phyloP scores from a whole-genome alignment of 2,888 invertebrate genomes.

The Druceiella hillmani region DNA sequence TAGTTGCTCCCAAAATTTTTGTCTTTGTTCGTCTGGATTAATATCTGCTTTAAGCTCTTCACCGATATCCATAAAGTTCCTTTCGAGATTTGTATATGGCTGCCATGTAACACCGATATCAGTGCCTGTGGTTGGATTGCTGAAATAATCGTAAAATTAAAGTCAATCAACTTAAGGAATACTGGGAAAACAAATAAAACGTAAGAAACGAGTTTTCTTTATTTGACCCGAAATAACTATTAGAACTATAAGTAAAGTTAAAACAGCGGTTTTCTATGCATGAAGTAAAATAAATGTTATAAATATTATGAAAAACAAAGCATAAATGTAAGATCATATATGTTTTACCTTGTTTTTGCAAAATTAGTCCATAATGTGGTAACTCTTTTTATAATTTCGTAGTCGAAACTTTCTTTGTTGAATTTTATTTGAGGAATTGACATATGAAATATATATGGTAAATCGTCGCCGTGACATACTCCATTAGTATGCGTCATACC shows the following conservation, averaged over 20 bases:
- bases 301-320: too few relatives aligned
- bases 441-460: constrained; percentile 38
- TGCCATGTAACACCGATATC: constrained; percentile 31
- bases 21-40: constrained; percentile 31
- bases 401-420: constrained; percentile 31
- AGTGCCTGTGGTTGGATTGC: constrained; percentile 34
- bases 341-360: constrained; percentile 37
- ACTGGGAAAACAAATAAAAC: not conserved
- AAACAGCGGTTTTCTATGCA: too few relatives aligned
- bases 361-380: constrained; percentile 40
- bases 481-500: constrained; percentile 36
- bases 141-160: constrained; percentile 28
- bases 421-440: constrained; percentile 37
- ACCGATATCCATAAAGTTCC: constrained; percentile 35
- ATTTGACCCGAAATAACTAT: too few relatives aligned
- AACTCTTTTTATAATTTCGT: constrained; percentile 30
- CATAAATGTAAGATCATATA: too few relatives aligned
- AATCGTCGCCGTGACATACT: constrained; percentile 43
- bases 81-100: constrained; percentile 33
- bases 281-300: too few relatives aligned
- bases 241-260: too few relatives aligned
- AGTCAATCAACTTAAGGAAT: not conserved
- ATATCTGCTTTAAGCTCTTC: constrained; percentile 30
- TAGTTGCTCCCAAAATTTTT: constrained; percentile 39
- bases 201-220: not conserved